Conservation (phyloP, 92 coral and sea anemone genomes). For the Actinostola sp. region DNA sequence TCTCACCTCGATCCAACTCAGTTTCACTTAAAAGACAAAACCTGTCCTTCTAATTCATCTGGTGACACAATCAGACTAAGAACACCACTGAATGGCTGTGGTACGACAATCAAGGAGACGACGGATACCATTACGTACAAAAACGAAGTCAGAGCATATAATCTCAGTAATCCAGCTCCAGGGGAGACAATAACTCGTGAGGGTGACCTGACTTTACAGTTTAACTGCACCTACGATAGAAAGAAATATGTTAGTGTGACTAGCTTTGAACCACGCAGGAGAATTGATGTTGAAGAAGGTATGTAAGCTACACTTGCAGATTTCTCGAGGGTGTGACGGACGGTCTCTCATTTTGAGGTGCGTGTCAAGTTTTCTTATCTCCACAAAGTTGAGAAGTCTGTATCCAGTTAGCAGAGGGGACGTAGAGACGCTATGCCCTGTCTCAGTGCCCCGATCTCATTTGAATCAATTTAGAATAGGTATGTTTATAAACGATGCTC, state of each 20-base stretch:
- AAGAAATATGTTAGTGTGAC: conserved; percentile 26
- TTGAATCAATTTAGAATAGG: background rate
- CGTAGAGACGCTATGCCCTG: too few relatives aligned
- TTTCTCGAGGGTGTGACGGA: background rate
- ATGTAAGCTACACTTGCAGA: background rate
- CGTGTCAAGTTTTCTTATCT: background rate
- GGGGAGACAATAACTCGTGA: conserved; percentile 27
- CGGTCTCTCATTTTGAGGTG: background rate
- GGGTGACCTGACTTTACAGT: conserved; percentile 23
- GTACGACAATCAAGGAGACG: conserved; percentile 47
- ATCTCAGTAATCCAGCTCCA: background rate
- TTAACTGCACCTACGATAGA: conserved; percentile 44
- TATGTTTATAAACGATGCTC: too few relatives aligned
- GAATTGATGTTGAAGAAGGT: conserved; percentile 43
- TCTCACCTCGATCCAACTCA: conserved; percentile 29
- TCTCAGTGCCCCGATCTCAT: background rate
- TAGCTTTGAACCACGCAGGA: conserved; percentile 31
- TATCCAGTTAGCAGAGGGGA: too few relatives aligned
- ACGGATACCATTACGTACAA: conserved; percentile 17
- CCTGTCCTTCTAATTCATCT: conserved; percentile 20
- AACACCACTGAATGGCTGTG: conserved; percentile 46
- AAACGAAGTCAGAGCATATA: conserved; percentile 38
- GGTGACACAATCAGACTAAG: conserved; percentile 33
- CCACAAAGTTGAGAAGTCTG: too few relatives aligned
- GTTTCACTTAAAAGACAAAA: conserved; percentile 32